Evolutionary conservation across 2,888 invertebrate species (phyloP), one percentile per base, ranked within the genome.

Genomic region (Tenthredo amoena): DNA sequence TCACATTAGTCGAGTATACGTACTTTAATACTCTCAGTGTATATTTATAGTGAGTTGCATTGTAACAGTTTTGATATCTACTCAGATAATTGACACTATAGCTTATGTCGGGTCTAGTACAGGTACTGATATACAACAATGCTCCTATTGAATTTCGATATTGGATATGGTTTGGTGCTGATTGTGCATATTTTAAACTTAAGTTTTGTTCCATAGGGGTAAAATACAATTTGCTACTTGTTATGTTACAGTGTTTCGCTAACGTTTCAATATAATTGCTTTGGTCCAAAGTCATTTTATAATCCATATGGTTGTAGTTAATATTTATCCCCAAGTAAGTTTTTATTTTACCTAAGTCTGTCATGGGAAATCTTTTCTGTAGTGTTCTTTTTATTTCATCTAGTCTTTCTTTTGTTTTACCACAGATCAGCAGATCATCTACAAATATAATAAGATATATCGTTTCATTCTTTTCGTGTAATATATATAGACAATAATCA

Each of bases 81-180:
- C 92, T 91, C 40, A 92, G 86, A 83, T 91, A 92, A 87, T 92
- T 92, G 6, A 92, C 91, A 86, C 90, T 89, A 81, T 85, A 92
- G 31, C 88, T 55, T 43, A 91, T 87, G 86, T 92, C 91, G 85
- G 90, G 90, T 86, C 91, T 88, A 21, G 92, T 92, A 58, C 89
- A 90, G 55, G 89, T 77, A 87, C 90, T 91, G 55, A 92, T 90
- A 87, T 55, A 55, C 6, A 55, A n/a, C 18, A 55, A 3, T 0
- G 55, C 55, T 55, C 55, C 55, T 91, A 92, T 87, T 40, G 88
- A 34, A 84, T 89, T 89, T 88, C 86, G 86, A 82, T 90, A 91
- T 74, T 89, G 90, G 9, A 89, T 86, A 77, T 86, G 86, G 82
- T 89, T 87, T 89, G 72, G 40, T 15, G 26, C 34, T 84, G 40